phyloP scores from a whole-genome alignment of 2,888 invertebrate species.

The Autographa pulchrina region DNA sequence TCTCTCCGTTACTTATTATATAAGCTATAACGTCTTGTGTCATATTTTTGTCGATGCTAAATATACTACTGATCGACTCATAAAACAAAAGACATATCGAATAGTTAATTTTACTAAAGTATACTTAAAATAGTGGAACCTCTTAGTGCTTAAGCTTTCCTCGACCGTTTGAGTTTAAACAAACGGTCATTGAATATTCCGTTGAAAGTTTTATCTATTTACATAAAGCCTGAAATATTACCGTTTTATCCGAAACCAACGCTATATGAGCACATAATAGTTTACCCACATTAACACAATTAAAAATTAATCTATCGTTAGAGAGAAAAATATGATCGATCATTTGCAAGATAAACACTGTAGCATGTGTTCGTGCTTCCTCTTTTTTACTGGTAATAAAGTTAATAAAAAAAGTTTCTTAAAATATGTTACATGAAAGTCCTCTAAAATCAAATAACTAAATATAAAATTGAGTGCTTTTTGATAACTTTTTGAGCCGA shows the following conservation, averaged over 20 bases:
- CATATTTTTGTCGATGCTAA: background rate
- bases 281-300: background rate
- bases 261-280: background rate
- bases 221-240: background rate
- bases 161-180: background rate
- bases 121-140: background rate
- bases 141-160: background rate
- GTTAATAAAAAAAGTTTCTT: background rate
- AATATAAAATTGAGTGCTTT: too few species aligned
- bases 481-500: too few species aligned
- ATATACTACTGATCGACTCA: background rate
- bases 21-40: background rate
- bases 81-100: background rate
- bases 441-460: too few species aligned
- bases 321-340: background rate
- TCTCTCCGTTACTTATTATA: background rate
- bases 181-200: constrained; percentile 1
- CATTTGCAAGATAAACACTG: background rate
- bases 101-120: background rate
- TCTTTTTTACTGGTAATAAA: background rate
- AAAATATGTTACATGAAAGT: too few species aligned
- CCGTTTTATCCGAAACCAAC: too few species aligned
- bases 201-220: background rate
- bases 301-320: background rate
- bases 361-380: background rate